Conservation (phyloP, 2,888 invertebrate genomes). For the Ochropacha duplaris region DNA sequence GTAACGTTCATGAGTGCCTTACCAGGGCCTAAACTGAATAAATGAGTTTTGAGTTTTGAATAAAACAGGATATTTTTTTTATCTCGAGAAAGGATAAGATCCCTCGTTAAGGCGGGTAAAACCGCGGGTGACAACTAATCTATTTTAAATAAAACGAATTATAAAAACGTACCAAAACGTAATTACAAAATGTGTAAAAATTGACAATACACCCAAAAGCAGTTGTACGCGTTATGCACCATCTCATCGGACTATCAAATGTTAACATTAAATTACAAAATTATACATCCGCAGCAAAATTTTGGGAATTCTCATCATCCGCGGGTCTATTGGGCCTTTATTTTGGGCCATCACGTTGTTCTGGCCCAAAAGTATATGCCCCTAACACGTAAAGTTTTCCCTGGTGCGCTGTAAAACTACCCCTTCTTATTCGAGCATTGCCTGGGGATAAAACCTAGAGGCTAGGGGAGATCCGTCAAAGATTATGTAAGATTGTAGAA, state of each 20-base stretch:
- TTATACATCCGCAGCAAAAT: background rate
- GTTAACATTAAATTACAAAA: background rate
- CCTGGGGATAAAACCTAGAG: slow-evolving; percentile 60
- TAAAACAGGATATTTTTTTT: too few species aligned
- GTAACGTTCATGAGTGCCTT: too few species aligned
- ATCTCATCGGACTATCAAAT: background rate
- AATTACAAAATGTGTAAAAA: too few species aligned
- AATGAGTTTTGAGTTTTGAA: too few species aligned
- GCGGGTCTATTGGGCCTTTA: slow-evolving; percentile 30
- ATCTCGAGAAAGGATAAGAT: too few species aligned
- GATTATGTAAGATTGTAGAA: slow-evolving; percentile 29
- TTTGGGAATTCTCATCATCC: background rate
- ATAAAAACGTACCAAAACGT: too few species aligned
- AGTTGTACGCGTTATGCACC: background rate
- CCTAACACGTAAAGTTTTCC: slow-evolving; percentile 74
- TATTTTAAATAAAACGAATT: too few species aligned
- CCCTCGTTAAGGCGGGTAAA: too few species aligned
- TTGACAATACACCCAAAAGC: too few species aligned
- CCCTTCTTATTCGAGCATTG: slow-evolving; percentile 65
- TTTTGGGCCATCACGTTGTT: slow-evolving; percentile 52
- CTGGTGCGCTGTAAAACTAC: slow-evolving; percentile 77
- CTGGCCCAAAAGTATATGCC: slow-evolving; percentile 53
- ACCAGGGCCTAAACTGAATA: too few species aligned
- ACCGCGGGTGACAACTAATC: too few species aligned
- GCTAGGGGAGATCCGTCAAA: slow-evolving; percentile 56